These are phyloP conservation scores for Synanthedon vespiformis DNA, from an alignment of 2,888 invertebrate species.

Conservation along the genomic window DNA sequence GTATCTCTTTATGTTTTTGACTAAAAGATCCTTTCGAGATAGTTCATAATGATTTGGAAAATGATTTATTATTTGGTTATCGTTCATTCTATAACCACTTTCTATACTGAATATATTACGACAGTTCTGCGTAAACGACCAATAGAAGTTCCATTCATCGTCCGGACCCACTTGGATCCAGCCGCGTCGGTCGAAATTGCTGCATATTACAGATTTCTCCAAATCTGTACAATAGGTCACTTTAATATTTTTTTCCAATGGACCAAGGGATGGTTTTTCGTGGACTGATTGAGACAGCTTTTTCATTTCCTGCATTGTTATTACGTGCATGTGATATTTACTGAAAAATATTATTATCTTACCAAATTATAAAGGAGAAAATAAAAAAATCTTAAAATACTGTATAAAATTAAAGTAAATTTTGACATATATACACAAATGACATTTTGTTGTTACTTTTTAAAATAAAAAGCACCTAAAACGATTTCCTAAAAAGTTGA, in stretches of 20 bases:
- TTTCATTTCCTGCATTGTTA: slow-evolving; percentile 18
- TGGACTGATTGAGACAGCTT: slow-evolving; percentile 16
- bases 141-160: slow-evolving; percentile 97
- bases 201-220: slow-evolving; percentile 92
- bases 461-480: not conserved
- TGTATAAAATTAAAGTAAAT: not conserved
- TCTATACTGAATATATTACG: slow-evolving; percentile 92
- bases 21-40: slow-evolving; percentile 93
- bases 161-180: slow-evolving; percentile 89
- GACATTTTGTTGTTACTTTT: not conserved
- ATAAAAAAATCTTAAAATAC: not conserved
- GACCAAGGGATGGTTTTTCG: slow-evolving; percentile 12
- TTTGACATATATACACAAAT: not conserved
- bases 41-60: slow-evolving; percentile 96
- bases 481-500: not conserved
- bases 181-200: slow-evolving; percentile 92
- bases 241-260: slow-evolving; percentile 25
- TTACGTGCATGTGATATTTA: not conserved
- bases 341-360: not conserved
- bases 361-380: not conserved
- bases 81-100: slow-evolving; percentile 90
- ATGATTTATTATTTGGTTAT: slow-evolving; percentile 95
- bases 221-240: slow-evolving; percentile 80
- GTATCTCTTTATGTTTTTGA: slow-evolving; percentile 95
- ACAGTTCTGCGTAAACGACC: slow-evolving; percentile 93